Conservation (phyloP, 2,113 vertebrate genomes). For the Apaloderma vittatum region DNA sequence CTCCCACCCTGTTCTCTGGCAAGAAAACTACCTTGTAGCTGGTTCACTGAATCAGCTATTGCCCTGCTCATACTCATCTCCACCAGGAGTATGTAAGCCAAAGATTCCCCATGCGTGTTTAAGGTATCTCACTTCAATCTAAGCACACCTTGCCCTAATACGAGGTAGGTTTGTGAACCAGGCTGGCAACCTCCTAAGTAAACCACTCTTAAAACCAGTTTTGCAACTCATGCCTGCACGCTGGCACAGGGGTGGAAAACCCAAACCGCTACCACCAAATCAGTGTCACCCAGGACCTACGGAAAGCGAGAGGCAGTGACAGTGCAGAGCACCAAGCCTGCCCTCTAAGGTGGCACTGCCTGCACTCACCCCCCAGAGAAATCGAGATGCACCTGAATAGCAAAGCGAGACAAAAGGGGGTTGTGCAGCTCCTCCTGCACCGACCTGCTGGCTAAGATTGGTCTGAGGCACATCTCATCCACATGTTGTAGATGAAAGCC, state of each 20-base stretch:
- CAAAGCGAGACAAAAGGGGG: fast-evolving
- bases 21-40: neutral
- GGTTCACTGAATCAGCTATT: neutral
- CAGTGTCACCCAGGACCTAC: fast-evolving
- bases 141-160: neutral
- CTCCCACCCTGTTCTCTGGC: neutral
- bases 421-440: neutral
- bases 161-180: neutral
- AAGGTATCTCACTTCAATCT: neutral
- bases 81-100: neutral
- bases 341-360: neutral
- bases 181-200: neutral
- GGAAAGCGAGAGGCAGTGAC: neutral
- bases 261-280: neutral
- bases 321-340: neutral
- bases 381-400: neutral
- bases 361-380: neutral
- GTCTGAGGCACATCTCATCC: fast-evolving
- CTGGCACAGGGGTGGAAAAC: neutral
- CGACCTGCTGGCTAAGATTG: neutral
- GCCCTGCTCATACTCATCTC: neutral
- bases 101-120: neutral
- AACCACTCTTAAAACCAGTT: neutral
- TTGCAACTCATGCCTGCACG: neutral
- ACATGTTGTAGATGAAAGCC: neutral